Evolutionary conservation across 2,113 vertebrate genomes (phyloP).

Genomic region (Melanotaenia duboulayi): DNA sequence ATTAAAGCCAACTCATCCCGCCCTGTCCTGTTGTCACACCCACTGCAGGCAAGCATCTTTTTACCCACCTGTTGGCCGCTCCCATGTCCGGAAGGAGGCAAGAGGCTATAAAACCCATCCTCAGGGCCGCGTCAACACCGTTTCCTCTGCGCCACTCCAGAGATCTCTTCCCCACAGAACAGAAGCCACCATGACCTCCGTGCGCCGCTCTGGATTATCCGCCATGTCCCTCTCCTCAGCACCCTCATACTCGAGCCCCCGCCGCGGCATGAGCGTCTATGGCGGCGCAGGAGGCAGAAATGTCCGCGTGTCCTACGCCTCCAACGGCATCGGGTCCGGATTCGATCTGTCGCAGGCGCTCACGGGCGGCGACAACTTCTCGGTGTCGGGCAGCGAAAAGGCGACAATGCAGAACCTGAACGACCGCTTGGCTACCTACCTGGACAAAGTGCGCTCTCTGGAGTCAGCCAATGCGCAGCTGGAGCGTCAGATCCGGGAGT

Average conservation of each 20-base stretch:
- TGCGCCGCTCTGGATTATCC: not conserved
- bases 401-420: constrained; percentile 85
- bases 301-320: constrained; percentile 68
- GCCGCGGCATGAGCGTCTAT: constrained; percentile 60
- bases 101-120: constrained; percentile 49
- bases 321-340: constrained; percentile 24
- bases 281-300: constrained; percentile 57
- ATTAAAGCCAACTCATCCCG: constrained; percentile 16
- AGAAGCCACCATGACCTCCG: constrained; percentile 30
- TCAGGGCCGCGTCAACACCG: constrained; percentile 2
- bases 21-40: constrained; percentile 50
- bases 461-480: constrained; percentile 76
- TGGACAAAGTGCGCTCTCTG: constrained; percentile 82
- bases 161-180: not conserved
- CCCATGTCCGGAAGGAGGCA: constrained; percentile 12
- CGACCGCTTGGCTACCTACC: constrained; percentile 80
- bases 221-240: constrained; percentile 39
- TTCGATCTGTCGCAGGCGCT: constrained; percentile 43
- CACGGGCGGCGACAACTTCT: not conserved
- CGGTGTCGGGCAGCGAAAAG: constrained; percentile 57
- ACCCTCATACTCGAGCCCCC: not conserved
- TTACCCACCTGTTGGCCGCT: constrained; percentile 42
- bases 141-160: constrained; percentile 1
- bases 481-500: constrained; percentile 82
- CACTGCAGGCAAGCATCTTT: constrained; percentile 18